Base-by-base conservation (phyloP, 2,797 vertebrate species). In the Ctenopoma multispine region DNA sequence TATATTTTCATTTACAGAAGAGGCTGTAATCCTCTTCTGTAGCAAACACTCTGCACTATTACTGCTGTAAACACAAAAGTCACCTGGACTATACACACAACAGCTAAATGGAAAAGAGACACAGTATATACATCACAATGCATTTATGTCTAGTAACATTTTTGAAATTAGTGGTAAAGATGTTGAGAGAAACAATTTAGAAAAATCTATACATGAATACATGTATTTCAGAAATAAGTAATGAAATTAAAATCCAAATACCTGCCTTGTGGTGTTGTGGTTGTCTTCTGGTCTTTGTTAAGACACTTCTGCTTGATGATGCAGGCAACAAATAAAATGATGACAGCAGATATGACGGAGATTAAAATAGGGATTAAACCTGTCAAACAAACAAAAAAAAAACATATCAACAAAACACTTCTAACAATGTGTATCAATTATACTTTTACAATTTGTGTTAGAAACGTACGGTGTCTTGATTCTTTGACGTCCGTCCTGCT, bases 291-390 rank as follows among this genome's bases (percentile, higher is more conserved):
- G 12, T 21, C 47, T 53, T 31, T 43, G 13, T 18, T 0, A 13
- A 20, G 10, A 54, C 0, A 43, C 4, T 38, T 73, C 11, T 1
- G 8, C 17, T 15, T 69, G 18, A 50, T 15, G 7, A 40, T 0
- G 0, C 1, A 0, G 5, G 1, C 0, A 55, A 31, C 36, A 47
- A 12, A 0, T 2, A 50, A 0, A 17, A 64, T 1, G 0, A 44
- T 6, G 7, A 73, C 7, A 38, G 5, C 4, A 0, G 0, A 1
- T 17, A 59, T 0, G 3, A 68, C 17, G 20, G 10, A 0, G 40
- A 63, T 18, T 7, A 34, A 1, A 21, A 55, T 5, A 15, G 0
- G 0, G 0, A 5, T 5, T 3, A 7, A 1, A 60, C 48, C 76
- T 79, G 60, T 48, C 1, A 53, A 73, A 49, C 55, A 49, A 27